Percentiles rank a stretch among this genome's conserved stretches.
Conservation (phyloP, 2,888 invertebrate genomes). For the Andricus quercusramuli region DNA sequence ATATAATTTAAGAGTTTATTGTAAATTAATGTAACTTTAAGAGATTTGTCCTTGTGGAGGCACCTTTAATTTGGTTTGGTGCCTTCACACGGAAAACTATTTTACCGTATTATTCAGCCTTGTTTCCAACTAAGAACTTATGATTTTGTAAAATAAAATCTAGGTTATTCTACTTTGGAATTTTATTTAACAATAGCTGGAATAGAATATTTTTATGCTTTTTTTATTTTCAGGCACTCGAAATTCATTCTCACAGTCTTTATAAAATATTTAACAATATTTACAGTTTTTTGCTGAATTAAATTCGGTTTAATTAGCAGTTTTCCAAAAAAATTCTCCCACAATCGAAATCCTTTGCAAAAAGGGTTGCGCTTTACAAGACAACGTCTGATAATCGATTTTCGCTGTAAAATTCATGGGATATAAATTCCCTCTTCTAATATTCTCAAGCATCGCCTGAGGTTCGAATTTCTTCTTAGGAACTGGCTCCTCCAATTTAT, state of each 20-base stretch:
- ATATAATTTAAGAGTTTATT: background rate
- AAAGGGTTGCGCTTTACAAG: slow-evolving; percentile 91
- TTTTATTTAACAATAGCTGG: too few relatives aligned
- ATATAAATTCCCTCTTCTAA: slow-evolving; percentile 82
- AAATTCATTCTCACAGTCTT: background rate
- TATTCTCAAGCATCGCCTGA: slow-evolving; percentile 85
- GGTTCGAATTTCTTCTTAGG: slow-evolving; percentile 84
- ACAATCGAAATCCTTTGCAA: slow-evolving; percentile 88
- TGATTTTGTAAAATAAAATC: background rate
- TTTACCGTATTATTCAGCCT: too few relatives aligned
- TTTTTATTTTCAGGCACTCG: background rate
- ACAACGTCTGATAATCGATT: slow-evolving; percentile 84
- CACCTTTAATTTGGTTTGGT: too few relatives aligned
- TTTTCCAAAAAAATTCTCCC: slow-evolving; percentile 86
- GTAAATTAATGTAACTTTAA: background rate
- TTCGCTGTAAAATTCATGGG: slow-evolving; percentile 83
- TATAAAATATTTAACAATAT: background rate
- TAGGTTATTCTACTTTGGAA: background rate
- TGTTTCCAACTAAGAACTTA: background rate
- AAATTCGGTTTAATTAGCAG: background rate
- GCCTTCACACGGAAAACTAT: too few relatives aligned
- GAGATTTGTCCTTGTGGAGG: too few relatives aligned
- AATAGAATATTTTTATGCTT: background rate
- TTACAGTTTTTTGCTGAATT: background rate
- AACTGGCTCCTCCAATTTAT: slow-evolving; percentile 52